Conservation (phyloP, 1,140 invertebrate genomes). For the Pseudomyrmex cubaensis region DNA sequence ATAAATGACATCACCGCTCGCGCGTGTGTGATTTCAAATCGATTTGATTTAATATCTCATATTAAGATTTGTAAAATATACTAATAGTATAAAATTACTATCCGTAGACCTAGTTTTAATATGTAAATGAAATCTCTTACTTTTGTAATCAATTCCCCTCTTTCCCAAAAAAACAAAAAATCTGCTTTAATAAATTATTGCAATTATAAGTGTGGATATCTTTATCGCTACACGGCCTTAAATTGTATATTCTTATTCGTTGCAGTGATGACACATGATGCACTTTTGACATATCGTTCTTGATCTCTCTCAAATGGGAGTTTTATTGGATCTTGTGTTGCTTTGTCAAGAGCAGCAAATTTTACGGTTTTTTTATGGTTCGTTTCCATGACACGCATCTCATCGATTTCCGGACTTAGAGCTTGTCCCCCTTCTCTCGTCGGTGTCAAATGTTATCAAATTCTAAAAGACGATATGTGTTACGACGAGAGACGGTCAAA, state of each 20-base stretch:
- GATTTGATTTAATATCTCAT: slow-evolving; percentile 29
- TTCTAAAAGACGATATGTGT: slow-evolving; percentile 58
- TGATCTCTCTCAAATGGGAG: neutral
- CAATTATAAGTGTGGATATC: slow-evolving; percentile 39
- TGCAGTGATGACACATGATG: neutral
- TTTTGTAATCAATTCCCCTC: slow-evolving; percentile 56
- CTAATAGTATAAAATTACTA: slow-evolving; percentile 57
- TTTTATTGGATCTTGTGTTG: slow-evolving; percentile 16
- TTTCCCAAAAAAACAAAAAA: neutral
- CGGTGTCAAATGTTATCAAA: slow-evolving; percentile 73
- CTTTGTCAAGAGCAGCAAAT: neutral
- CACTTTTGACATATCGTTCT: slow-evolving; percentile 24
- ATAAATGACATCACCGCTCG: slow-evolving; percentile 2
- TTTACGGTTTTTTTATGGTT: slow-evolving; percentile 6
- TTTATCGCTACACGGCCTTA: too few relatives aligned
- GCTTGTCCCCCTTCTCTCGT: neutral
- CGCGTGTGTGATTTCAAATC: too few relatives aligned
- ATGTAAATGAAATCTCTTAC: slow-evolving; percentile 52
- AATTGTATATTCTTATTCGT: neutral
- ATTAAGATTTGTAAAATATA: slow-evolving; percentile 68
- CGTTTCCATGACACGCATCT: slow-evolving; percentile 7
- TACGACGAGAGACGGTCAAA: slow-evolving; percentile 21
- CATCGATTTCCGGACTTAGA: slow-evolving; percentile 61
- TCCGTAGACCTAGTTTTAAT: slow-evolving; percentile 21
- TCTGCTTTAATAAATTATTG: slow-evolving; percentile 68